Evolutionary conservation across 2,113 vertebrate species (phyloP), one percentile per base, ranked within the genome.

Genomic region (Microcebus jonahi): DNA sequence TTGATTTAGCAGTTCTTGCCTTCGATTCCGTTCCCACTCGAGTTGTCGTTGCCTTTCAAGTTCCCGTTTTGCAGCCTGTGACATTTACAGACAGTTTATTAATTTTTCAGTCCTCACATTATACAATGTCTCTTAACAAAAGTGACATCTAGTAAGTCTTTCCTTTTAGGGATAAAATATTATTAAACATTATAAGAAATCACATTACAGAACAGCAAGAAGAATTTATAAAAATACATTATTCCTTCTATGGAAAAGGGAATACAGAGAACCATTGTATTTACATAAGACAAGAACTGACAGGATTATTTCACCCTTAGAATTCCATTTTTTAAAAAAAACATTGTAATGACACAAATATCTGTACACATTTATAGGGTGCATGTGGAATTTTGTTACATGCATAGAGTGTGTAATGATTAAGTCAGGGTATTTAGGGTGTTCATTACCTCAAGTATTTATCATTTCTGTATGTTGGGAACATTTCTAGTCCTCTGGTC

Each of bases 11-110:
- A 99, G 99, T 91, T 99, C 99, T 98, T 99, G 99, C 9, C 99
- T 98, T 59, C 99, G 99, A 93, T 99, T 99, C 6, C 99, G 98
- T 96, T 99, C 99, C 99, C 99, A 99, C 92, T 99, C 99, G 68
- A 99, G 97, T 96, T 99, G 99, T 27, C 99, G 98, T 95, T 99
- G 99, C 4, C 99, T 98, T 98, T 99, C 99, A 85, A 99, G 98
- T 97, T 99, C 99, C 67, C 99, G 98, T 93, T 99, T 99, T 61
- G 99, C 99, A 21, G 99, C 99, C 99, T 99, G 95, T 31, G 71
- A 80, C 12, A 53, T 13, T 70, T 4, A 34, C 11, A 83, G 75
- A 82, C 0, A 31, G 17, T 29, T 68, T 48, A 63, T 48, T 87
- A 39, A 34, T 45, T 48, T 57, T n/a, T 86, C 39, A 36, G 42